A percentile compares a stretch with the other conserved stretches of the same genome.
These are phyloP conservation scores for Stigmatopora nigra DNA, from an alignment of 2,113 vertebrate genomes.

Conservation along the genomic window DNA sequence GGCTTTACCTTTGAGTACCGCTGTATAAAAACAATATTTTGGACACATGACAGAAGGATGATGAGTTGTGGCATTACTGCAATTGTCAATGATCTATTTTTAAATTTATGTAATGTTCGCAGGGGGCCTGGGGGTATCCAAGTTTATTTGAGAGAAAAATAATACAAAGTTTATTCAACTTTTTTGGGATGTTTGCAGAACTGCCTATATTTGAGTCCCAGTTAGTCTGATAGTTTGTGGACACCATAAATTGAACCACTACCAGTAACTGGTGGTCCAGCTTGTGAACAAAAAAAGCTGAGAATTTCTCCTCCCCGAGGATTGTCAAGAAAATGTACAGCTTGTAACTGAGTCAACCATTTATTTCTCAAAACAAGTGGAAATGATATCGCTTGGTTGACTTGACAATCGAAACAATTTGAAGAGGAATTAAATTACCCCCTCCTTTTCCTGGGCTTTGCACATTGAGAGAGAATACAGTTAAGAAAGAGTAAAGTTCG, in stretches of 20 bases:
- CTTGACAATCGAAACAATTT: constrained; percentile 68
- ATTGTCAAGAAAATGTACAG: constrained; percentile 57
- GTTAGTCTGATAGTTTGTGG: constrained; percentile 51
- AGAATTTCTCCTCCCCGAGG: constrained; percentile 37
- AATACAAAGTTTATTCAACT: constrained; percentile 21
- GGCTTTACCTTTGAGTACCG: too few relatives aligned
- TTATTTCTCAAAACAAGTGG: constrained; percentile 44
- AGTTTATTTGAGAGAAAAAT: constrained; percentile 22
- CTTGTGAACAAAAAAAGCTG: constrained; percentile 46
- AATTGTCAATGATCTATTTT: background rate
- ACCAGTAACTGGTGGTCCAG: constrained; percentile 48
- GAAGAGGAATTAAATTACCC: constrained; percentile 48
- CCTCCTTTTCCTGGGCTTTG: background rate
- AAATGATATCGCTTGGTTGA: constrained; percentile 61
- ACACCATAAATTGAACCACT: constrained; percentile 49
- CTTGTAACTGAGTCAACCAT: constrained; percentile 55
- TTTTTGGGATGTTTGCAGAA: constrained; percentile 18
- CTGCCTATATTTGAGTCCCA: constrained; percentile 44
- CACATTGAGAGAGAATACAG: constrained; percentile 31
- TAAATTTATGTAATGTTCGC: background rate
- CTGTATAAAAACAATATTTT: too few relatives aligned
- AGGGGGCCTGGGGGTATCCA: background rate
- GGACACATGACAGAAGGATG: background rate
- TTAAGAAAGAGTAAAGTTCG: constrained; percentile 18
- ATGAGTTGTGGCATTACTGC: background rate